Evolutionary conservation across 2,113 vertebrate species (phyloP).

Genomic region (Vidua macroura): DNA sequence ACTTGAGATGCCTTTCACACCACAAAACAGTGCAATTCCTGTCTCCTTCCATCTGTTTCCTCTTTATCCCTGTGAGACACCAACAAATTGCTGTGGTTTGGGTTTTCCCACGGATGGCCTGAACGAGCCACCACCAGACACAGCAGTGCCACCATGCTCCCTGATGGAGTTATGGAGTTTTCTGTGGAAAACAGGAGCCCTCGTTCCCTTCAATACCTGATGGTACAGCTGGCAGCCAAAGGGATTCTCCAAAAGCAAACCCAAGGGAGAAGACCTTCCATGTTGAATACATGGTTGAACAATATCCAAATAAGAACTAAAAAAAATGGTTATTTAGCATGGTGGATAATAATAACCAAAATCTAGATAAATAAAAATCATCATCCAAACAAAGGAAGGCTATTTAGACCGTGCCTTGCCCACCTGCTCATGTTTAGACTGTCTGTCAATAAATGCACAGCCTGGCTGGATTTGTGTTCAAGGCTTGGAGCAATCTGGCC

Average conservation of each 20-base stretch:
- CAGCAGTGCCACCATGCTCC: not conserved
- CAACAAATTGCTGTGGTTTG: not conserved
- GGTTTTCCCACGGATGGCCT: not conserved
- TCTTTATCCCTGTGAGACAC: not conserved
- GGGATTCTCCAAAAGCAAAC: not conserved
- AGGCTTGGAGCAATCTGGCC: too few relatives aligned
- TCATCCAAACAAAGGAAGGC: not conserved
- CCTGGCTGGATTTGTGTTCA: not conserved
- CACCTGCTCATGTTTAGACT: not conserved
- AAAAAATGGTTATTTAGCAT: not conserved
- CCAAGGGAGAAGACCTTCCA: not conserved
- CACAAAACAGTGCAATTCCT: not conserved
- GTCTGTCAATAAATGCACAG: not conserved
- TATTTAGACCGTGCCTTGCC: accelerated
- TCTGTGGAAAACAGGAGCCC: not conserved
- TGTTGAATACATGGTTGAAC: not conserved
- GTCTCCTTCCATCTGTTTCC: not conserved
- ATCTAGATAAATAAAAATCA: not conserved
- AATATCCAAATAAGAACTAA: not conserved
- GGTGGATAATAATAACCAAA: not conserved
- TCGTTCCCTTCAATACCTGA: not conserved
- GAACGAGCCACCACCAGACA: not conserved
- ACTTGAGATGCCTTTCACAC: not conserved
- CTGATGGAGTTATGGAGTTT: not conserved
- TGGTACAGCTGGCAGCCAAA: not conserved